A percentile compares a stretch with the other conserved stretches of the same genome.
These are phyloP conservation scores for Hydrolagus colliei DNA, from an alignment of 2,797 vertebrate species.

Conservation along the genomic window DNA sequence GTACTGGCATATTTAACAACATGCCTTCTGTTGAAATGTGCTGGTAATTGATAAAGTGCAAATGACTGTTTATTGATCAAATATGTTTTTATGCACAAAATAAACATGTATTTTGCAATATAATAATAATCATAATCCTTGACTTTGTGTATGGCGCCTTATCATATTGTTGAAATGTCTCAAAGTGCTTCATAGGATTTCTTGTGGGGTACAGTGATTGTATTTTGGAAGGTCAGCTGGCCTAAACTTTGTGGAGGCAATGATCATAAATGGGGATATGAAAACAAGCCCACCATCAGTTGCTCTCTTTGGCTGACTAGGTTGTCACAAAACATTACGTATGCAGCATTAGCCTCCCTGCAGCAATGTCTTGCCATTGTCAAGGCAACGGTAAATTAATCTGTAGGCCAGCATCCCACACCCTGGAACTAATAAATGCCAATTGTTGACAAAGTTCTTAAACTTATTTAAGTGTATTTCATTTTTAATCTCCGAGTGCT, in stretches of 20 bases:
- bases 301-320: neutral
- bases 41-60: no score
- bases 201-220: no score
- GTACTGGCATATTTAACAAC: no score
- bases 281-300: neutral
- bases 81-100: no score
- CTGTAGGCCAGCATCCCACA: neutral
- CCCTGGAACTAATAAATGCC: neutral
- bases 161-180: no score
- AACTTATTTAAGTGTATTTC: neutral
- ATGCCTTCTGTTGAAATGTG: no score
- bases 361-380: neutral
- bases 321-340: neutral
- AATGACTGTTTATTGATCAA: no score
- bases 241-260: neutral
- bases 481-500: neutral
- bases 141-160: no score
- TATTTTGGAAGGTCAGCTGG: neutral
- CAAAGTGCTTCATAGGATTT: no score
- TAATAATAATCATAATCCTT: no score
- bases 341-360: neutral
- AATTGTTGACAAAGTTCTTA: neutral
- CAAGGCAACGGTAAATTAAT: conserved; percentile 8
- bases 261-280: neutral
- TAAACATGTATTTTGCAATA: no score